phyloP scores from a whole-genome alignment of 1,140 invertebrate genomes.

The Zaprionus gabonicus region DNA sequence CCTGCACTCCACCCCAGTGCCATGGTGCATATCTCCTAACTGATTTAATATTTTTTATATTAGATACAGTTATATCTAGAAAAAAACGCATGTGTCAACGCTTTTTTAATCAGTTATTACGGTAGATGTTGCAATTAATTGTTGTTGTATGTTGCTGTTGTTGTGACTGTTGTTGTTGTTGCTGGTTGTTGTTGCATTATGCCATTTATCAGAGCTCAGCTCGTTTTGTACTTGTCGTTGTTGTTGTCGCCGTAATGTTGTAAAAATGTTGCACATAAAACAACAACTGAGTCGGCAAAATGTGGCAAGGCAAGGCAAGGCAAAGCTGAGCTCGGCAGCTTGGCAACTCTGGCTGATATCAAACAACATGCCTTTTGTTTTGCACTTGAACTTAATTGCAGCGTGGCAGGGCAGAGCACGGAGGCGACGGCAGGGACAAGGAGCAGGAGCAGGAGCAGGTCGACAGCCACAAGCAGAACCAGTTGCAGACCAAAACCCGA shows the following conservation, averaged over 20 bases:
- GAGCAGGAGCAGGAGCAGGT: background rate
- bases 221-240: constrained; percentile 21
- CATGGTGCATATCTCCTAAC: background rate
- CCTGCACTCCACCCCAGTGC: background rate
- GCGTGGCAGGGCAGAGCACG: constrained; percentile 16
- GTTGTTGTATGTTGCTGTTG: constrained; percentile 22
- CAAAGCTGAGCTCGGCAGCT: constrained; percentile 2
- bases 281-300: constrained; percentile 63
- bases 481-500: constrained; percentile 24
- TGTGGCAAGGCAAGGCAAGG: constrained; percentile 15
- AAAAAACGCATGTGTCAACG: constrained; percentile 49
- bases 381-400: constrained; percentile 80
- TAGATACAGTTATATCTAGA: background rate
- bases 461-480: constrained; percentile 30
- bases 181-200: constrained; percentile 21
- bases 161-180: constrained; percentile 29
- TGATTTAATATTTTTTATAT: background rate
- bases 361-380: constrained; percentile 81
- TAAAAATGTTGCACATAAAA: constrained; percentile 69
- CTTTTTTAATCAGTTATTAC: constrained; percentile 74
- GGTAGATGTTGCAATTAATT: constrained; percentile 55
- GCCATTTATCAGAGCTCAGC: constrained; percentile 39
- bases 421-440: background rate
- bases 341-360: constrained; percentile 56
- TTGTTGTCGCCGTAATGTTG: constrained; percentile 59